phyloP scores from a whole-genome alignment of 2,888 invertebrate species.

The Plagodis dolabraria region DNA sequence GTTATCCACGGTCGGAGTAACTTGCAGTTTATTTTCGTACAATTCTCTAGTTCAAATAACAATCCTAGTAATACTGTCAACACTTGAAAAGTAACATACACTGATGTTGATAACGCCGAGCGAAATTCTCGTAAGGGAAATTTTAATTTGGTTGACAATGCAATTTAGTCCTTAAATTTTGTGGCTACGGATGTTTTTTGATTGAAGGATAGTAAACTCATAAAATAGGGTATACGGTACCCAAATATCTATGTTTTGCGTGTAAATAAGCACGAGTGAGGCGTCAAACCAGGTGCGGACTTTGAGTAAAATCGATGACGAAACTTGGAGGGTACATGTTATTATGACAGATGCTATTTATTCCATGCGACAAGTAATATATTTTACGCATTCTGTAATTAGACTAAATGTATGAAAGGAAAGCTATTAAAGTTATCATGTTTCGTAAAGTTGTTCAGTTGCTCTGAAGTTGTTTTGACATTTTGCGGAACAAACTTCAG shows the following conservation, averaged over 20 bases:
- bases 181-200: constrained; percentile 50
- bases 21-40: constrained; percentile 80
- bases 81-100: constrained; percentile 70
- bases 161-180: constrained; percentile 47
- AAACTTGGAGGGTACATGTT: constrained; percentile 72
- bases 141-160: constrained; percentile 41
- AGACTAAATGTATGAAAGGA: constrained; percentile 53
- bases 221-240: constrained; percentile 69
- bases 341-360: constrained; percentile 80
- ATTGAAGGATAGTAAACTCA: constrained; percentile 41
- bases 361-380: constrained; percentile 61
- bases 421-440: constrained; percentile 54
- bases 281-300: constrained; percentile 79
- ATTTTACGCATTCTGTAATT: constrained; percentile 55
- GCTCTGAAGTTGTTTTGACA: constrained; percentile 26
- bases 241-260: constrained; percentile 80
- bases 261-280: constrained; percentile 79
- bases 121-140: constrained; percentile 65
- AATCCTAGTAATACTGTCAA: constrained; percentile 77
- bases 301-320: constrained; percentile 71
- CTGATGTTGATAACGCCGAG: constrained; percentile 73
- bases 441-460: constrained; percentile 47
- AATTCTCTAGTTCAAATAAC: constrained; percentile 72
- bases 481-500: constrained; percentile 24
- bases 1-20: constrained; percentile 76